Percentiles rank a stretch among this genome's conserved stretches.
phyloP scores from a whole-genome alignment of 2,113 vertebrate genomes.

The Cebus imitator region DNA sequence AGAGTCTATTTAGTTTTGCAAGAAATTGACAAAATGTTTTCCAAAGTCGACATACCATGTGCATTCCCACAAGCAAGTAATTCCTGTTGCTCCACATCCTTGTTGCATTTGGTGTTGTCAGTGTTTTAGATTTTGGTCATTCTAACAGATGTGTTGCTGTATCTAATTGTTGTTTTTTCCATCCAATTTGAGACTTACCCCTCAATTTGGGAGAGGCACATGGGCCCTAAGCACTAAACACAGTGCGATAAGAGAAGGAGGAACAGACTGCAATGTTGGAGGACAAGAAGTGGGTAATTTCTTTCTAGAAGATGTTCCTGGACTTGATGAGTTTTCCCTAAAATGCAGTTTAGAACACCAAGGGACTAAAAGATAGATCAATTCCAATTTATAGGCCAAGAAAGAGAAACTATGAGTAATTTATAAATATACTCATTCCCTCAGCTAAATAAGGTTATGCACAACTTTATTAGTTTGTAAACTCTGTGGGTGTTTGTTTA shows the following conservation, averaged over 20 bases:
- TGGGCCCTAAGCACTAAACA: not conserved
- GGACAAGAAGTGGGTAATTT: not conserved
- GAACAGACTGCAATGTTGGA: not conserved
- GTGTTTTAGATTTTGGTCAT: not conserved
- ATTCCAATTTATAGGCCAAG: not conserved
- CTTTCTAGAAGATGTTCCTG: not conserved
- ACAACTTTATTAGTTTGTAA: not conserved
- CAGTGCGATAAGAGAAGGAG: not conserved
- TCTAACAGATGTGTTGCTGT: not conserved
- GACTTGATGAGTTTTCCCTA: not conserved
- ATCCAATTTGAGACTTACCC: not conserved
- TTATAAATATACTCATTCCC: not conserved
- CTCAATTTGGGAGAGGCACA: not conserved
- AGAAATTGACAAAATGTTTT: not conserved
- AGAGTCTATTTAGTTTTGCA: not conserved
- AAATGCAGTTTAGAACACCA: not conserved
- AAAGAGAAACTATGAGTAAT: not conserved
- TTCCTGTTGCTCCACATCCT: not conserved
- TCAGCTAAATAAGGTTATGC: not conserved
- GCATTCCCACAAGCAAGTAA: not conserved
- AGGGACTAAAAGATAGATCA: not conserved
- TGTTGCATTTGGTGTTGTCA: not conserved
- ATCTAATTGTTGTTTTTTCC: not conserved
- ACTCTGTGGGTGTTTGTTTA: not conserved
- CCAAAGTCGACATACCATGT: not conserved